A percentile compares a stretch with the other conserved stretches of the same genome.
phyloP scores from a whole-genome alignment of 1,140 invertebrate genomes.

The Acyrthosiphon pisum region DNA sequence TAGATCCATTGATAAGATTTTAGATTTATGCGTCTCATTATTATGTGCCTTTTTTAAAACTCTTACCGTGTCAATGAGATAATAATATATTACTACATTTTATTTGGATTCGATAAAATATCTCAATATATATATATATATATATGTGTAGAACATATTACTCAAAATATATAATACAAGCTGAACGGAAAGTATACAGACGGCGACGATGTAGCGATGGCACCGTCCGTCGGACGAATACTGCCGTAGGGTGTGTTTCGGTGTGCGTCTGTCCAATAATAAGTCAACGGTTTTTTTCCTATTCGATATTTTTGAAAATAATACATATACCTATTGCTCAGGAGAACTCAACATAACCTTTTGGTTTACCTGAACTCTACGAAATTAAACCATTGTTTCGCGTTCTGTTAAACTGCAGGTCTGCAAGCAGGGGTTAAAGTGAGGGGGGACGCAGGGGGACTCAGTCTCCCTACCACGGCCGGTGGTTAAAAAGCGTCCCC shows the following conservation, averaged over 20 bases:
- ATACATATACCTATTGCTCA: too few species aligned
- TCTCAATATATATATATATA: too few species aligned
- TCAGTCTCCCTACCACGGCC: too few species aligned
- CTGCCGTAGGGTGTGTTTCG: not conserved
- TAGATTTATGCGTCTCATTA: not conserved
- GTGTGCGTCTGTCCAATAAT: too few species aligned
- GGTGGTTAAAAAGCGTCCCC: too few species aligned
- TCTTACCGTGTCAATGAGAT: not conserved
- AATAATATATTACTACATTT: not conserved
- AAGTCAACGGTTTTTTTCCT: not conserved
- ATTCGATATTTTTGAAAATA: not conserved
- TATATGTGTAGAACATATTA: not conserved
- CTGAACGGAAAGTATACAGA: not conserved
- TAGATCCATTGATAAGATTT: constrained; percentile 37
- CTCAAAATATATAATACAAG: not conserved
- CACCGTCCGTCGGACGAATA: not conserved
- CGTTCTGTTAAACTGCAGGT: not conserved
- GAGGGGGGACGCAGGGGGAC: too few species aligned
- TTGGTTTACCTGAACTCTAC: not conserved
- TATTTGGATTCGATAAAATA: not conserved
- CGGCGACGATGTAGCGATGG: not conserved
- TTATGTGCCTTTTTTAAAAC: not conserved
- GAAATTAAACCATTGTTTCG: not conserved
- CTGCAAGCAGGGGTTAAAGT: too few species aligned
- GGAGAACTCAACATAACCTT: not conserved